phyloP scores from a whole-genome alignment of 2,113 vertebrate genomes.

The Megaceryle maxima region DNA sequence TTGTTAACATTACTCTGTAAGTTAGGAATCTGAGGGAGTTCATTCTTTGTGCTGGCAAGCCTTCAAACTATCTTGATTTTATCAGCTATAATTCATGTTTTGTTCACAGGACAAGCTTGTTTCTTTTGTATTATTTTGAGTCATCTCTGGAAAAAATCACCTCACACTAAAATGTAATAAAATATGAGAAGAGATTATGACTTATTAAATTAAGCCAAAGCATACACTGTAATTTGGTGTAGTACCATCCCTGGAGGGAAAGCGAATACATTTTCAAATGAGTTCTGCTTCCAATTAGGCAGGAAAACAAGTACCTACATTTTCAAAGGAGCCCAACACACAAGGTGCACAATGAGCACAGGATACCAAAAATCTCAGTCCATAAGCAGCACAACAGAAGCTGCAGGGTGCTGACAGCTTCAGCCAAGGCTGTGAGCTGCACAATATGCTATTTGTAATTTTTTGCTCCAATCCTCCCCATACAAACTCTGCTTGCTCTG shows the following conservation, averaged over 20 bases:
- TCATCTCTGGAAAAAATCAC: slow-evolving; percentile 72
- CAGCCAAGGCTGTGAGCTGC: neutral
- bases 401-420: neutral
- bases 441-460: neutral
- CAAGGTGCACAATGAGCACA: slow-evolving; percentile 22
- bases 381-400: neutral
- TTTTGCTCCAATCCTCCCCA: neutral
- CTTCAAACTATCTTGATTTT: slow-evolving; percentile 69
- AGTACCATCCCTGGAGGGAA: slow-evolving; percentile 59
- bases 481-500: slow-evolving; percentile 40
- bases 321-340: slow-evolving; percentile 42
- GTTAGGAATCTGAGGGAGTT: slow-evolving; percentile 60
- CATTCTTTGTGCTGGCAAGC: slow-evolving; percentile 58
- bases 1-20: slow-evolving; percentile 41
- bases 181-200: slow-evolving; percentile 68
- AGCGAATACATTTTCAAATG: slow-evolving; percentile 48
- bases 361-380: neutral
- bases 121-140: slow-evolving; percentile 68
- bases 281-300: slow-evolving; percentile 63
- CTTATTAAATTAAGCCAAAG: slow-evolving; percentile 70
- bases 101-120: slow-evolving; percentile 57
- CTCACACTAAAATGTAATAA: slow-evolving; percentile 53
- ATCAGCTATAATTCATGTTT: slow-evolving; percentile 66
- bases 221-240: slow-evolving; percentile 47
- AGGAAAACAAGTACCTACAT: slow-evolving; percentile 50